A percentile compares a stretch with the other conserved stretches of the same genome.
Evolutionary conservation across 2,888 invertebrate genomes (phyloP).

Genomic region (Agrotis ipsilon): DNA sequence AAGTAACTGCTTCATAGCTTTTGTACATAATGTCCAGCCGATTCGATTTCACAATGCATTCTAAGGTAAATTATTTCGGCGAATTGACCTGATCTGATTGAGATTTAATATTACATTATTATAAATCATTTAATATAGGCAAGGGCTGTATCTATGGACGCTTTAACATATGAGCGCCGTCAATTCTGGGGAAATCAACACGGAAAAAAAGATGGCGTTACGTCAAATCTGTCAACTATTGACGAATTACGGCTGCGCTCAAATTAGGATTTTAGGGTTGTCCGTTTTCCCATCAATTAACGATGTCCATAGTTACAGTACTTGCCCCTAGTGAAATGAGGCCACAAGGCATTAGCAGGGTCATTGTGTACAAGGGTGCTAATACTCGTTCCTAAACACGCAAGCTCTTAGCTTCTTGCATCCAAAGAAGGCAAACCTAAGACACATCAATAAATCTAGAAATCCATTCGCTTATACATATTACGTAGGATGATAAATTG

Average conservation of each 20-base stretch:
- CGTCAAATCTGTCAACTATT: too few species aligned
- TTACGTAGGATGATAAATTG: slow-evolving; percentile 56
- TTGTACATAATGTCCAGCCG: slow-evolving; percentile 11
- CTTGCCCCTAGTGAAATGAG: too few species aligned
- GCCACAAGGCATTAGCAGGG: background rate
- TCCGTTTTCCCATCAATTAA: too few species aligned
- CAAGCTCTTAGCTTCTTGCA: slow-evolving; percentile 3
- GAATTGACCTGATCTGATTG: background rate
- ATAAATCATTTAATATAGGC: background rate
- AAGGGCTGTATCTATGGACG: too few species aligned
- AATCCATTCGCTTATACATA: slow-evolving; percentile 40
- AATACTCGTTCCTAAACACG: slow-evolving; percentile 19
- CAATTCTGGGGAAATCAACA: too few species aligned
- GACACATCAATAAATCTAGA: slow-evolving; percentile 28
- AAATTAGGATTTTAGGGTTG: too few species aligned
- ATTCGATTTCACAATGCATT: background rate
- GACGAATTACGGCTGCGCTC: too few species aligned
- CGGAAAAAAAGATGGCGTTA: too few species aligned
- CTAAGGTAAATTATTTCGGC: background rate
- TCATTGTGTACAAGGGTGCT: slow-evolving; percentile 28
- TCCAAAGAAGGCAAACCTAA: slow-evolving; percentile 15
- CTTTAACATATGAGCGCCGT: too few species aligned
- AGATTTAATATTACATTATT: background rate
- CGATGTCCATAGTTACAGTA: too few species aligned
- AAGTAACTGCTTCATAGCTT: slow-evolving; percentile 47